phyloP scores from a whole-genome alignment of 2,888 invertebrate genomes.

The Adelphocoris suturalis region DNA sequence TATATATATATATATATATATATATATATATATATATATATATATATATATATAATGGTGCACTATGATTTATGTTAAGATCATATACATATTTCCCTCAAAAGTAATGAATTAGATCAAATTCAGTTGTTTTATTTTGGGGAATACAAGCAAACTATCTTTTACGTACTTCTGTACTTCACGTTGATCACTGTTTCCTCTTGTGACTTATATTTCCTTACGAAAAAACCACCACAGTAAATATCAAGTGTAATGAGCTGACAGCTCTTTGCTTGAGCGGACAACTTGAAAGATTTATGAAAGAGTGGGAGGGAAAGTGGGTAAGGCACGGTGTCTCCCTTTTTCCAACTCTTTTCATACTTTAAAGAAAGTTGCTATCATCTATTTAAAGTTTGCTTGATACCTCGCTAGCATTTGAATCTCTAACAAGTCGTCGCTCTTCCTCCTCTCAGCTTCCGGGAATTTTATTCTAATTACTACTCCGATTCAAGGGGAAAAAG shows the following conservation, averaged over 20 bases:
- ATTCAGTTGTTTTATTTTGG: too few relatives aligned
- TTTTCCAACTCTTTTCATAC: background rate
- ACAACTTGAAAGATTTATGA: conserved; percentile 48
- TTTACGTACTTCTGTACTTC: too few relatives aligned
- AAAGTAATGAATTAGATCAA: too few relatives aligned
- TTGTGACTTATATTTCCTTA: conserved; percentile 12
- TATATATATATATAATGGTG: too few relatives aligned
- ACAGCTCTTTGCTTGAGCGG: background rate
- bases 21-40: too few relatives aligned
- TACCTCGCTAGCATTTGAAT: background rate
- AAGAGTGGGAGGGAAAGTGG: background rate
- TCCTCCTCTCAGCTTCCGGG: background rate
- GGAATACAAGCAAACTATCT: too few relatives aligned
- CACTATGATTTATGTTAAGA: too few relatives aligned
- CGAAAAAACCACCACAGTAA: background rate
- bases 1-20: too few relatives aligned
- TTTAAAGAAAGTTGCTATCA: conserved; percentile 49
- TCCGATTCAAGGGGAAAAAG: too few relatives aligned
- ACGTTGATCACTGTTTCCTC: background rate
- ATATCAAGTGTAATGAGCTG: conserved; percentile 53
- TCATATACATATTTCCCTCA: too few relatives aligned
- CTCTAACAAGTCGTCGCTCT: background rate
- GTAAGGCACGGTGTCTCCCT: background rate
- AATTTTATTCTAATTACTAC: background rate
- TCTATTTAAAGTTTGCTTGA: background rate